Evolutionary conservation across 2,888 invertebrate species (phyloP).

Genomic region (Salpingus planirostris): DNA sequence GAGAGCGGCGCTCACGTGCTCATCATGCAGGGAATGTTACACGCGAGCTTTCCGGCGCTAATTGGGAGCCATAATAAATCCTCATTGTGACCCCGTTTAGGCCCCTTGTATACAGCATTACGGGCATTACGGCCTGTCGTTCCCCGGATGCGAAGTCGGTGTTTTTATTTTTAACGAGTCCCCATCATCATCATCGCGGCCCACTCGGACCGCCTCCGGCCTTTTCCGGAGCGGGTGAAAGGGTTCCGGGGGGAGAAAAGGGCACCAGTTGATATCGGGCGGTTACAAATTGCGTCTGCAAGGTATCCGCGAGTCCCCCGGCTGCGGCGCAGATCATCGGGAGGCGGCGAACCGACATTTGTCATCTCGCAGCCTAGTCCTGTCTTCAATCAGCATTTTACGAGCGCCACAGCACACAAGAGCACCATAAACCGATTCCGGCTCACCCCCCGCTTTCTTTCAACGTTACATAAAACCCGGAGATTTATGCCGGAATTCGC

Average conservation of each 20-base stretch:
- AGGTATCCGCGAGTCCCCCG: conserved; percentile 8
- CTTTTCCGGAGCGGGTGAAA: too few relatives aligned
- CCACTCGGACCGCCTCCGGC: too few relatives aligned
- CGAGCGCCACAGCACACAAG: conserved; percentile 35
- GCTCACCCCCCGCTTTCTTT: conserved; percentile 23
- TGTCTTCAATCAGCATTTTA: conserved; percentile 40
- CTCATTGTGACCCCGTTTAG: conserved; percentile 13
- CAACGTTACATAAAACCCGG: conserved; percentile 18
- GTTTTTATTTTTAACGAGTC: too few relatives aligned
- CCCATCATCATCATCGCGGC: too few relatives aligned
- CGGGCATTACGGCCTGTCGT: conserved; percentile 3
- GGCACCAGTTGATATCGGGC: too few relatives aligned
- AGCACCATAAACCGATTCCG: conserved; percentile 37
- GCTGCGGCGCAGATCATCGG: conserved; percentile 11
- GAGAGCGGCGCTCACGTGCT: not conserved
- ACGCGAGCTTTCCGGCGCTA: conserved; percentile 11
- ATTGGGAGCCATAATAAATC: conserved; percentile 20
- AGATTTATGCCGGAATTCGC: conserved; percentile 16
- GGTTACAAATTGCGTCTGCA: too few relatives aligned
- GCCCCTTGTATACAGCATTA: conserved; percentile 6
- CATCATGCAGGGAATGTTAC: conserved; percentile 3
- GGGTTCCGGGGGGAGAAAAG: too few relatives aligned
- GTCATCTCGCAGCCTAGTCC: conserved; percentile 31
- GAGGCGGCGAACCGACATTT: conserved; percentile 19
- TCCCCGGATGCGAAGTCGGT: not conserved